phyloP scores from a whole-genome alignment of 2,113 vertebrate genomes.

The Trematomus loennbergii region DNA sequence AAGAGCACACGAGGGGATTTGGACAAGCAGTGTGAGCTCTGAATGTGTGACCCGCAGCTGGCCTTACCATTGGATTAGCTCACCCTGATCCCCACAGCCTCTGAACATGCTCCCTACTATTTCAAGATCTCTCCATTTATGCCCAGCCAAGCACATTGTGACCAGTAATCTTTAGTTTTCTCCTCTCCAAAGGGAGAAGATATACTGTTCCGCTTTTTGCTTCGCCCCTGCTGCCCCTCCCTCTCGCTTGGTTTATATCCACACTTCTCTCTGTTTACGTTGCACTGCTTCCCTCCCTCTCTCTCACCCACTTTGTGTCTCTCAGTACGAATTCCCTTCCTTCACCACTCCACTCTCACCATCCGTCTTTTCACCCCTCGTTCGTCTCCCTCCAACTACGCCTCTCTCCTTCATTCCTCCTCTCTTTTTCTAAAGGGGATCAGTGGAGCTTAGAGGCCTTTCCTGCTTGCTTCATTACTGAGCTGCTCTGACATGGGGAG shows the following conservation, averaged over 20 bases:
- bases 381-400: constrained; percentile 49
- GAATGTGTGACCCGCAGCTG: constrained; percentile 69
- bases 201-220: constrained; percentile 59
- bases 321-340: constrained; percentile 59
- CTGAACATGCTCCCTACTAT: constrained; percentile 66
- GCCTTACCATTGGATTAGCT: constrained; percentile 75
- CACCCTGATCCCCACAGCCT: constrained; percentile 71
- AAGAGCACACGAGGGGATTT: constrained; percentile 69
- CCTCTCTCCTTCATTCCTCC: constrained; percentile 43
- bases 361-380: constrained; percentile 44
- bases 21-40: constrained; percentile 61
- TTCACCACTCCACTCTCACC: constrained; percentile 49
- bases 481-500: constrained; percentile 65
- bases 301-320: constrained; percentile 26
- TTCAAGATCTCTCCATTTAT: constrained; percentile 78
- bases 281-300: constrained; percentile 27
- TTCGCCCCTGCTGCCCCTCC: constrained; percentile 31
- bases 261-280: constrained; percentile 65
- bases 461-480: constrained; percentile 75
- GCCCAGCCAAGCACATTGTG: constrained; percentile 79
- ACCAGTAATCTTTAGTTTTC: constrained; percentile 78
- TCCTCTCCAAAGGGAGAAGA: constrained; percentile 65
- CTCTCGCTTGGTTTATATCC: constrained; percentile 46
- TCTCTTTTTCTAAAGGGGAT: constrained; percentile 68
- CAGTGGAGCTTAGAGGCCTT: constrained; percentile 78